Base-by-base conservation (phyloP, 1,140 invertebrate genomes). In the Maniola jurtina region DNA sequence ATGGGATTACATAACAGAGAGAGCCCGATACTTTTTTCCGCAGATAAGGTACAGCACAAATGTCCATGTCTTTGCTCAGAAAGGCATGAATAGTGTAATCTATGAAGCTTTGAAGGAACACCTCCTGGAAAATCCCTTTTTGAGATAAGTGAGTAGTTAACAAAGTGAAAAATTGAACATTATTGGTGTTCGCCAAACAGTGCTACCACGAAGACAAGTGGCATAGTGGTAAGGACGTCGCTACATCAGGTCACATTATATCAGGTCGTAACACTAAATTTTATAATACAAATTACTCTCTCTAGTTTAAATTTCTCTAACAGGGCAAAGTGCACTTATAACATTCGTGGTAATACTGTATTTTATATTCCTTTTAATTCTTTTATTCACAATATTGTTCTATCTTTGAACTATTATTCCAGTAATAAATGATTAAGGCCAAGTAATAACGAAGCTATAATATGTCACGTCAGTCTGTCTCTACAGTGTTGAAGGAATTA, bases 281-380 rank as follows among this genome's bases (percentile, higher is more conserved):
- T 16, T 40, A 8, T 45, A 55, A 63, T 55, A 55, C n/a, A 9
- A n/a, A 60, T 48, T 61, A 57, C 35, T 58, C 36, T 68, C 61
- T 60, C 34, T 68, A 64, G 38, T 64, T 64, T 47, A 48, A 63
- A 60, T 48, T 52, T 67, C 45, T 58, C 56, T 68, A 68, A 60
- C 25, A 68, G 67, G 56, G 61, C 61, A 72, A 75, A 64, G 78
- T 80, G 76, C 75, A 78, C 67, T 75, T 75, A 71, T 62, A 70
- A 75, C 64, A 73, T 76, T 73, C 73, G 76, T 80, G 79, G 76
- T 79, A 80, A 80, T 78, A 80, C 76, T 80, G 74, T 61, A 66
- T 64, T 10, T 25, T 15, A 25, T 16, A 52, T 55, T 34, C 13
- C 33, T 47, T 35, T 47, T 48, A 35, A 59, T 42, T 45, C 1